Percentiles rank a stretch among this genome's conserved stretches.
phyloP scores from a whole-genome alignment of 2,797 vertebrate species.

The Vespertilio murinus region DNA sequence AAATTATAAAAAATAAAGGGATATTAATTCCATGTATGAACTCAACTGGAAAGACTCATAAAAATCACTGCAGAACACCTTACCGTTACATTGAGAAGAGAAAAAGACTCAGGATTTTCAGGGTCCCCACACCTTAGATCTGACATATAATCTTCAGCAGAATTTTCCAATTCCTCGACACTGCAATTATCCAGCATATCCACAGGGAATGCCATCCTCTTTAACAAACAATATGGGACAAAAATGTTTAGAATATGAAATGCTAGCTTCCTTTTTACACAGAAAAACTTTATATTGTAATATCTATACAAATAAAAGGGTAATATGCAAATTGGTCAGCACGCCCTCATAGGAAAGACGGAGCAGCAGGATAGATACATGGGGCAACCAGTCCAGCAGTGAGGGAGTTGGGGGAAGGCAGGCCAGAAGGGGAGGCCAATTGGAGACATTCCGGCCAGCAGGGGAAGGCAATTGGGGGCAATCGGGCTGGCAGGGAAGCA shows the following conservation, averaged over 20 bases:
- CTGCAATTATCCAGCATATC: slow-evolving; percentile 87
- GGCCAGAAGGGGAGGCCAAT: too few relatives aligned
- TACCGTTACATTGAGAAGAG: slow-evolving; percentile 86
- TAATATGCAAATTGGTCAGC: too few relatives aligned
- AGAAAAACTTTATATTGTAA: background rate
- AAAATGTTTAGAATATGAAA: slow-evolving; percentile 38
- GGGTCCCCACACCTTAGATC: slow-evolving; percentile 84
- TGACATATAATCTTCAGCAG: slow-evolving; percentile 85
- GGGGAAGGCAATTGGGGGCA: too few relatives aligned
- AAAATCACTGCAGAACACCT: slow-evolving; percentile 40
- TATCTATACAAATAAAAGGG: background rate
- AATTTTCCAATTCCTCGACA: slow-evolving; percentile 86
- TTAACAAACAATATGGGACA: slow-evolving; percentile 55
- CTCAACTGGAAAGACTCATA: background rate
- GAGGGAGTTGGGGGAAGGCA: too few relatives aligned
- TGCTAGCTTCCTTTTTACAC: background rate
- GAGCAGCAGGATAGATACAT: too few relatives aligned
- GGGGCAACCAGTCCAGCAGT: too few relatives aligned
- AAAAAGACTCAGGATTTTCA: slow-evolving; percentile 83
- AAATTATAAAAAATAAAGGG: background rate
- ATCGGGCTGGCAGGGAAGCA: too few relatives aligned
- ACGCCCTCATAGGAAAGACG: too few relatives aligned
- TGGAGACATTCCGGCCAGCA: too few relatives aligned
- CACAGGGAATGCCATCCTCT: slow-evolving; percentile 92
- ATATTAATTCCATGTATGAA: background rate